Conservation (phyloP, 2,888 invertebrate genomes). For the Meteorus colon region DNA sequence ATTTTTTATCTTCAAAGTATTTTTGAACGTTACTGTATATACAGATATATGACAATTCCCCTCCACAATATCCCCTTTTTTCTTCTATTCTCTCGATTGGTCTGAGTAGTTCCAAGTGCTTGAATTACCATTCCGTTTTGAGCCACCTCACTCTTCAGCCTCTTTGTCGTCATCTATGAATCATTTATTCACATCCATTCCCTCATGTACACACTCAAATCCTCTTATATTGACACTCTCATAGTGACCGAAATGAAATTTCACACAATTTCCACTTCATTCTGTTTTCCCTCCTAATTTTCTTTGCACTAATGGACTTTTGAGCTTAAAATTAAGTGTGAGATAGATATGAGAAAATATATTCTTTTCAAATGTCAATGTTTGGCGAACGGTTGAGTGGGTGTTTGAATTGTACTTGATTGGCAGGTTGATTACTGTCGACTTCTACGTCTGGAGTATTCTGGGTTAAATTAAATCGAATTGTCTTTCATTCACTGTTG, state of each 20-base stretch:
- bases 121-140: slow-evolving; percentile 3
- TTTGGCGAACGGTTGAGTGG: neutral
- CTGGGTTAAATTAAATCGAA: neutral
- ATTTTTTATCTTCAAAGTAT: no score
- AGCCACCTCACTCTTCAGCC: neutral
- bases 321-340: no score
- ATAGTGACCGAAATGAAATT: neutral
- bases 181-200: neutral
- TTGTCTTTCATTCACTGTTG: neutral
- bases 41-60: neutral
- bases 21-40: neutral
- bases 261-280: neutral
- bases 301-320: no score
- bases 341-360: no score
- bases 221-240: neutral
- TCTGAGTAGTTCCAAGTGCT: neutral
- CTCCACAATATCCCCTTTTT: slow-evolving; percentile 11
- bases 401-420: neutral
- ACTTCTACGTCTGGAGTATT: neutral
- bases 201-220: neutral
- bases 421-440: neutral
- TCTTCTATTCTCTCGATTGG: neutral
- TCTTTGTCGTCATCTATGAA: neutral
- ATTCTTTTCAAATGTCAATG: no score
- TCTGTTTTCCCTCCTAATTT: neutral